Evolutionary conservation across 2,113 vertebrate genomes (phyloP), one percentile per base, ranked within the genome.

Genomic region (Cynoglossus semilaevis): DNA sequence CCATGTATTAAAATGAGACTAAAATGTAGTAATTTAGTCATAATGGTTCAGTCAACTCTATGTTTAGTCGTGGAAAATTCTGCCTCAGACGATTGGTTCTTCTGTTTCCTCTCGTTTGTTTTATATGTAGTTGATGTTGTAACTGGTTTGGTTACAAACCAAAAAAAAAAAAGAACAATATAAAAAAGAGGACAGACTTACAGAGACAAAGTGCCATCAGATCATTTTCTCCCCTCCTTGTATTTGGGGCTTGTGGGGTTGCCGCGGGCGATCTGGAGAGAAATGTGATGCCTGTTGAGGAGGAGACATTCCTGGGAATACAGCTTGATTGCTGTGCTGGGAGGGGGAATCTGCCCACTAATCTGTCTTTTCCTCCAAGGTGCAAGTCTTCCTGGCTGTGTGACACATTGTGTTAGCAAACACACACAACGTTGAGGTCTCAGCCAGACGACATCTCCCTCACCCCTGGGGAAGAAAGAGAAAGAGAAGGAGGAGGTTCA

Each of bases 301-400:
- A 81, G 64, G 78, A 80, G 82, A 76, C 51, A 38, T 80, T 82
- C 81, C 64, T 68, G 58, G 76, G 83, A 81, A 86, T 79, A 74
- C 63, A 49, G 62, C 71, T 70, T 64, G 73, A 85, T 49, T 7
- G 54, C n/a, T 36, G 40, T 7, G 53, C 80, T 82, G 77, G 73
- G 73, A 87, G 85, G 76, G 8, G 74, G 64, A 70, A 55, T 63
- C 54, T 54, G 67, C 60, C 47, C 69, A n/a, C 76, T 87, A 85
- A 88, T 89, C 85, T 83, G 87, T 82, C 75, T 87, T 72, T 84
- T 85, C 79, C 85, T 87, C 76, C 45, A 44, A 87, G 80, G 86
- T 55, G 59, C 46, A 58, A 69, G 65, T 80, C 84, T 82, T 87
- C 58, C 72, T 79, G 80, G 80, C 66, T 1, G 51, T 15, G 71